These are phyloP conservation scores for Chouioia cunea DNA, from an alignment of 2,888 invertebrate species.

Conservation along the genomic window DNA sequence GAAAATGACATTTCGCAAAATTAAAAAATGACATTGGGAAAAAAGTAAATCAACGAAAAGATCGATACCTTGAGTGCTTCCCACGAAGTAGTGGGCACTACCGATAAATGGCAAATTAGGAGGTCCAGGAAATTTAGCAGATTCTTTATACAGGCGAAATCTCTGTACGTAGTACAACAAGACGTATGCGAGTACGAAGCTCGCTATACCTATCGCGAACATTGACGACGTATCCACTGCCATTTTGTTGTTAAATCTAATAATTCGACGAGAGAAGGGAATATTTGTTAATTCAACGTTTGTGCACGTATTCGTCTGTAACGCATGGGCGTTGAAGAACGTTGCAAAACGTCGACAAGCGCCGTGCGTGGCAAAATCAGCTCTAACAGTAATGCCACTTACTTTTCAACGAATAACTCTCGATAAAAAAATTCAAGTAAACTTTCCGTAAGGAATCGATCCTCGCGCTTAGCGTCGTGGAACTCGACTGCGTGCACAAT, in stretches of 20 bases:
- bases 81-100: slow-evolving; percentile 53
- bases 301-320: no score
- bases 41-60: slow-evolving; percentile 7
- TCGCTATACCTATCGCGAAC: not conserved
- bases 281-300: no score
- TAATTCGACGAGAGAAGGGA: no score
- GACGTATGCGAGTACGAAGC: not conserved
- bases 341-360: no score
- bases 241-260: slow-evolving; percentile 11
- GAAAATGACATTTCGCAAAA: slow-evolving; percentile 15
- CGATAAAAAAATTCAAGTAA: no score
- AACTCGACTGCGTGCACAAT: not conserved
- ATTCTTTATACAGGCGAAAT: slow-evolving; percentile 38
- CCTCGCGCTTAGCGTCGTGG: no score
- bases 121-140: slow-evolving; percentile 53
- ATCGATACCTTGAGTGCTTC: slow-evolving; percentile 53
- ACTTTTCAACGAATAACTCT: no score
- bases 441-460: no score
- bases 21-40: not conserved
- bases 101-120: slow-evolving; percentile 52
- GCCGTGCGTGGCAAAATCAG: no score
- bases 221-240: slow-evolving; percentile 7
- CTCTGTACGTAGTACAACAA: slow-evolving; percentile 20
- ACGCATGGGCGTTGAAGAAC: no score
- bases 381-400: no score